Base-by-base conservation (phyloP, 2,797 vertebrate genomes). In the Gobionotothen gibberifrons region DNA sequence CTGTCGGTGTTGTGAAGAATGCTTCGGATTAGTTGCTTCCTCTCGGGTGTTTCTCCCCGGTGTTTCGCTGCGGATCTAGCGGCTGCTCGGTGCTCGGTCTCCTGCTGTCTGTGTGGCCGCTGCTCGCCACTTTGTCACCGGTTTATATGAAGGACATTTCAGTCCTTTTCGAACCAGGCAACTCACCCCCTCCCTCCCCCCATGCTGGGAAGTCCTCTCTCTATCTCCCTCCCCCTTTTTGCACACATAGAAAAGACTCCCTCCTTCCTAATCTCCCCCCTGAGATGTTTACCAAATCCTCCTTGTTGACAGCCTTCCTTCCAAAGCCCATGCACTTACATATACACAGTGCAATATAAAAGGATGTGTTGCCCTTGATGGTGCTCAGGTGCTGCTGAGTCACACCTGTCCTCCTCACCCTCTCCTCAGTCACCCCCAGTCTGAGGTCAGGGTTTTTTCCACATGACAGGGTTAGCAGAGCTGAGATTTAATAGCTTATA, bases 141-240 rank as follows among this genome's bases (percentile, higher is more conserved):
- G 77, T 89, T 90, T 92, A 92, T 87, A 81, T 88, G 91, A 91
- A 93, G 90, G 91, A 86, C 90, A 87, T 91, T 79, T 90, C 85
- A 76, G 79, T 85, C 77, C 64, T 72, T 57, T 85, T 82, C 72
- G 8, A 36, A 83, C 63, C 82, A 79, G 72, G 71, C 76, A 48
- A 9, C 75, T 82, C 84, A 60, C 73, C 74, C 87, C 87, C 80
- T 69, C 85, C 85, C 84, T 69, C 85, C 68, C 63, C 81, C 81
- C 82, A 81, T 73, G 76, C 86, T 86, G 87, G 80, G 79, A 85
- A 78, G 75, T 58, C 15, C 79, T 83, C 49, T 48, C 72, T 71
- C 56, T 78, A 83, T 65, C 76, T 67, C 44, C 68, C 81, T 51
- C 70, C 71, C 76, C 65, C 76, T 64, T 69, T 42, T 71, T 63